Evolutionary conservation across 2,888 invertebrate genomes (phyloP).

Genomic region (Andricus quercusramuli): DNA sequence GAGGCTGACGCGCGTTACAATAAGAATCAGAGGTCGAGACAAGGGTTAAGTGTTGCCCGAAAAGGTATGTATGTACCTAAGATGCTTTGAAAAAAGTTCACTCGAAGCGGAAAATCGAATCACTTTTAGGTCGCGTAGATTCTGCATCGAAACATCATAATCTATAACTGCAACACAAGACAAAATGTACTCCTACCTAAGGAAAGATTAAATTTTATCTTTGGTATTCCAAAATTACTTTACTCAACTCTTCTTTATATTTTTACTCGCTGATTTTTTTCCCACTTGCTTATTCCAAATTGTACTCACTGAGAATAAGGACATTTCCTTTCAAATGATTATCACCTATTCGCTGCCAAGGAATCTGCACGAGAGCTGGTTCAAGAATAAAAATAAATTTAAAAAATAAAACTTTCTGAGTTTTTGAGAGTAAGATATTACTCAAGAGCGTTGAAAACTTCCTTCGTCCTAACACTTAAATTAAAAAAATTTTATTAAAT

Average conservation of each 20-base stretch:
- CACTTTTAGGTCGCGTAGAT: conserved; percentile 21
- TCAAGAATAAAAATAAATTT: neutral
- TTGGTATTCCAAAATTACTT: neutral
- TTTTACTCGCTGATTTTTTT: neutral
- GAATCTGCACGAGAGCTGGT: conserved; percentile 1
- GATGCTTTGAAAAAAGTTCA: conserved; percentile 25
- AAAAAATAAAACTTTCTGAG: neutral
- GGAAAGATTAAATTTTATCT: neutral
- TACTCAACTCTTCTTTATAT: neutral
- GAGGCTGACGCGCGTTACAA: conserved; percentile 31
- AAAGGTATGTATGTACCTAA: conserved; percentile 26
- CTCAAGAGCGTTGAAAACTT: neutral
- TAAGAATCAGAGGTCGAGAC: conserved; percentile 34
- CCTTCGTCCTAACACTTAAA: too few species aligned
- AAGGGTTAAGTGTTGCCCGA: conserved; percentile 28
- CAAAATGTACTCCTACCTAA: neutral
- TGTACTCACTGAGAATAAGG: neutral
- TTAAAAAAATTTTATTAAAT: too few species aligned
- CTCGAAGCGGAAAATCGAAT: conserved; percentile 34
- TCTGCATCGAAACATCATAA: conserved; percentile 15
- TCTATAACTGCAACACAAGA: neutral
- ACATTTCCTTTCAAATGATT: neutral
- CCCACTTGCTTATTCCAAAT: neutral
- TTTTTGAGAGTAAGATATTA: neutral
- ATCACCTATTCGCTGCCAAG: neutral